A percentile compares a stretch with the other conserved stretches of the same genome.
Conservation (phyloP, 1,140 invertebrate species). For the Elysia chlorotica region DNA sequence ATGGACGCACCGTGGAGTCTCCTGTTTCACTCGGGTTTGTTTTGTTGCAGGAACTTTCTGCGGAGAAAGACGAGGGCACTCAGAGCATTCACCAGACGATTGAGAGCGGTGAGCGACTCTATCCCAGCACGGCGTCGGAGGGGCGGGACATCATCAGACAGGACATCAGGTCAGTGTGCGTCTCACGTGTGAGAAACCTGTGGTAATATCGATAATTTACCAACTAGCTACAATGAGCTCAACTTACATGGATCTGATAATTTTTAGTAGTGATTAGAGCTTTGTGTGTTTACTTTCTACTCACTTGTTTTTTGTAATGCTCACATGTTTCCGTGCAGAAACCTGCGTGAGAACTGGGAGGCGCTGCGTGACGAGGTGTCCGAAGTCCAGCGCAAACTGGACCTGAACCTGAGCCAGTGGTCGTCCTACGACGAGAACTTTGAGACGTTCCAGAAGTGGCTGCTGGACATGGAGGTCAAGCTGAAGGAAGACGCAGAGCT, state of each 20-base stretch:
- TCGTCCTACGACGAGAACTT: constrained; percentile 57
- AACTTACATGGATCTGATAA: too few relatives aligned
- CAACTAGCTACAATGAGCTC: too few relatives aligned
- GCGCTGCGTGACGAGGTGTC: constrained; percentile 74
- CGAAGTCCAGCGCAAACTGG: constrained; percentile 81
- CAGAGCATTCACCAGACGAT: constrained; percentile 83
- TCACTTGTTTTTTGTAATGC: neutral
- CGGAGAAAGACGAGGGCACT: constrained; percentile 79
- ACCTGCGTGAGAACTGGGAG: constrained; percentile 79
- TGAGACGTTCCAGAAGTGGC: constrained; percentile 90
- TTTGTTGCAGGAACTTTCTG: constrained; percentile 70
- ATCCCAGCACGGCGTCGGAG: constrained; percentile 89
- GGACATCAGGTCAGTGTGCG: constrained; percentile 76
- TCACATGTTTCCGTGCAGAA: constrained; percentile 60
- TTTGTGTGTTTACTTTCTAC: too few relatives aligned
- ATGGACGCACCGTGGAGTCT: too few relatives aligned
- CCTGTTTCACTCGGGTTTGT: too few relatives aligned
- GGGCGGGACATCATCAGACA: constrained; percentile 89
- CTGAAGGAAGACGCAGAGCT: constrained; percentile 90
- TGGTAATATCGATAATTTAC: too few relatives aligned
- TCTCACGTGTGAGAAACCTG: too few relatives aligned
- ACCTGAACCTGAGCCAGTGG: constrained; percentile 77
- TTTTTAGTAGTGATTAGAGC: too few relatives aligned
- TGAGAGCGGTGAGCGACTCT: constrained; percentile 89
- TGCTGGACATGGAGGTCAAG: constrained; percentile 86